phyloP scores from a whole-genome alignment of 35 echinoderm and acorn worm species.

The Antedon bifida region DNA sequence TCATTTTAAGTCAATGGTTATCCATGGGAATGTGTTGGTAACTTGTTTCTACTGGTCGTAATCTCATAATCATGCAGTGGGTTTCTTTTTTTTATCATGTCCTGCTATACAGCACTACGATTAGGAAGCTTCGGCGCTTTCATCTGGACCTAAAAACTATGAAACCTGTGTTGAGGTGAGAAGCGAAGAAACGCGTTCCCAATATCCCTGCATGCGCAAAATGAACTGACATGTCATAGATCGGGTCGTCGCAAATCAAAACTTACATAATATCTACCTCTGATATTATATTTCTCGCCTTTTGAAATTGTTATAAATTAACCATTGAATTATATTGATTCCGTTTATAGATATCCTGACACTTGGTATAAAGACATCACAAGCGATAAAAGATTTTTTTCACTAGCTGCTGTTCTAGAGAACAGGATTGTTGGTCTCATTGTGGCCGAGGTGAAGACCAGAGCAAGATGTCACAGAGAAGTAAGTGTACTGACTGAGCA shows the following conservation, averaged over 20 bases:
- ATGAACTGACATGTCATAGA: no score
- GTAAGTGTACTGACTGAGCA: constrained; percentile 7
- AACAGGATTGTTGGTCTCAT: constrained; percentile 75
- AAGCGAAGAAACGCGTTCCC: no score
- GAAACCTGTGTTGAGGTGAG: no score
- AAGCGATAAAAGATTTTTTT: constrained; percentile 74
- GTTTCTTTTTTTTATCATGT: no score
- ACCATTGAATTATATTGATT: not conserved
- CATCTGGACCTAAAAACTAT: no score
- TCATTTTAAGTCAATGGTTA: not conserved
- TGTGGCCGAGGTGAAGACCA: constrained; percentile 82
- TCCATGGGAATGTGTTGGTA: not conserved
- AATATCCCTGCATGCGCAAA: no score
- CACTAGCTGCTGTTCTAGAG: constrained; percentile 64
- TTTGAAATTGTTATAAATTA: no score
- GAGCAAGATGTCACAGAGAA: constrained; percentile 74
- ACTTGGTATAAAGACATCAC: constrained; percentile 95
- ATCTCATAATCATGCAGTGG: not conserved
- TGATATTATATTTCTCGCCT: no score
- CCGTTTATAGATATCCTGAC: constrained; percentile 61
- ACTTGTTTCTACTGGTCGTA: not conserved
- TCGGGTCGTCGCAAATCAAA: no score
- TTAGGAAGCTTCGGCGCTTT: no score
- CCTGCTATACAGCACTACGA: no score
- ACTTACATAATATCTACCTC: no score